Base-by-base conservation (phyloP, 2,797 vertebrate species). In the Phylloscopus collybita region DNA sequence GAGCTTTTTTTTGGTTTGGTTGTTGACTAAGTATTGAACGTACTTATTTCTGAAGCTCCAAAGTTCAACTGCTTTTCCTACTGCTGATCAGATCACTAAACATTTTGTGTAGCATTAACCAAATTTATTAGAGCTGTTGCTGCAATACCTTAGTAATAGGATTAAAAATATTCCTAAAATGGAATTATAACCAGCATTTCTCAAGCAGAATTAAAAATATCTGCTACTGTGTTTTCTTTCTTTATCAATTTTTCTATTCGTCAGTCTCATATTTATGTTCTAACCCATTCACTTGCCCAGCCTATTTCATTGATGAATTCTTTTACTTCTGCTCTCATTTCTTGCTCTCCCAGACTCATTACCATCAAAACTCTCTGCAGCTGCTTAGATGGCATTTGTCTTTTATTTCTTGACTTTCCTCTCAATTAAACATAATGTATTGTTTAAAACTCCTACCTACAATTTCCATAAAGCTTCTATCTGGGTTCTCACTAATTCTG, bases 31-130 rank as follows among this genome's bases (percentile, higher is more conserved):
- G 47, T 21, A 62, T 16, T 67, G 30, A 30, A 64, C 16, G 54
- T 20, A 19, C 7, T 34, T 60, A 26, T 11, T 82, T 62, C 79
- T 95, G 80, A 90, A 96, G 72, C 10, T 94, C 47, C 42, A 44
- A 93, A 87, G 45, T 84, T 93, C 71, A 96, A 36, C 22, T 72
- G 49, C 34, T 90, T 94, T 94, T 94, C 61, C 80, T 84, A 57
- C 32, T 86, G 69, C 47, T 90, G 54, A 51, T 79, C 40, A 91
- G 40, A 56, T 87, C 50, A 86, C 88, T 51, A 89, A 93, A 93
- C 19, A 11, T 49, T 75, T 92, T 64, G 12, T 53, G 17, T 13
- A 71, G 36, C 45, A 60, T 9, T 26, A 57, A 49, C 10, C 18
- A 80, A 40, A 32, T 71, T 82, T 67, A 66, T 45, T 78, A 74